Conservation (phyloP, 2,113 vertebrate genomes). For the Cariama cristata region DNA sequence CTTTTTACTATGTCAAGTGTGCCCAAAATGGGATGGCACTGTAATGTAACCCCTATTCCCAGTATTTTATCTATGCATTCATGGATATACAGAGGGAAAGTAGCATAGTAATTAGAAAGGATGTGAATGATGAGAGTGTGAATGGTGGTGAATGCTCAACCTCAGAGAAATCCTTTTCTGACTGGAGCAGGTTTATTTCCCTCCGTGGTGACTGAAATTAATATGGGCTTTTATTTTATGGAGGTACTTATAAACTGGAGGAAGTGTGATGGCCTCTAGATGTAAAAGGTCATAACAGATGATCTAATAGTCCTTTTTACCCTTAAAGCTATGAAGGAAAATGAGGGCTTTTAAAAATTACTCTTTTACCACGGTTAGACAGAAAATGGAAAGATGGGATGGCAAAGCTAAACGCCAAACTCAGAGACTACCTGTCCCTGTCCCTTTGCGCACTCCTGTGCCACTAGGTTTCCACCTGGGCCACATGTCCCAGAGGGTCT, state of each 20-base stretch:
- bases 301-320: constrained; percentile 32
- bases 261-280: constrained; percentile 34
- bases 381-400: neutral
- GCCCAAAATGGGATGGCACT: neutral
- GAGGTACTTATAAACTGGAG: constrained; percentile 38
- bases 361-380: neutral
- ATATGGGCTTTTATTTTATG: constrained; percentile 49
- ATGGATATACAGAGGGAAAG: neutral
- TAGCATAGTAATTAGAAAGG: neutral
- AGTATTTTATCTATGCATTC: neutral
- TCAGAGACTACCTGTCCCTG: neutral
- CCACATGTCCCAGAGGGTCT: neutral
- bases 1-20: neutral
- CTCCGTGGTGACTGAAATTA: constrained; percentile 44
- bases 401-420: neutral
- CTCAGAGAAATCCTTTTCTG: constrained; percentile 1
- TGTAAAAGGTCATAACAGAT: constrained; percentile 51
- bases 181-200: constrained; percentile 38
- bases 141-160: neutral
- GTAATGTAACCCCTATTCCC: neutral
- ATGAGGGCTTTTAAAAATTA: constrained; percentile 18
- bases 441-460: neutral
- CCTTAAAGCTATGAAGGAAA: constrained; percentile 28
- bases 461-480: neutral
- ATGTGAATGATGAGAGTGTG: neutral